phyloP scores from a whole-genome alignment of 2,888 invertebrate genomes.

The Lycaena phlaeas region DNA sequence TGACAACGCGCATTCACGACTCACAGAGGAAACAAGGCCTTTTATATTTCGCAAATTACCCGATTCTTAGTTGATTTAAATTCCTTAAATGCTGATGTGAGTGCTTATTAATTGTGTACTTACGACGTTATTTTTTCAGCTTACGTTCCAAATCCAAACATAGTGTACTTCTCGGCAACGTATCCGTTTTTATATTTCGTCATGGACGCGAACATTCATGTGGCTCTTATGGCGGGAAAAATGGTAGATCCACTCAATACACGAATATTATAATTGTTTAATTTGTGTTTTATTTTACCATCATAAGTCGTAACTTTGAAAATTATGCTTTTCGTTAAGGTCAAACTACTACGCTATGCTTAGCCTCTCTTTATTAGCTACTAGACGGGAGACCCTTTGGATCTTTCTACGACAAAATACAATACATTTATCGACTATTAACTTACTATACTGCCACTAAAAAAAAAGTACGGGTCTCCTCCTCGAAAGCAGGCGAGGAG shows the following conservation, averaged over 20 bases:
- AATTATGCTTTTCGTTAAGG: too few relatives aligned
- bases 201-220: slow-evolving; percentile 85
- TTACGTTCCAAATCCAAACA: slow-evolving; percentile 63
- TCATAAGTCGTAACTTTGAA: too few relatives aligned
- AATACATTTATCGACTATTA: too few relatives aligned
- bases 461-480: too few relatives aligned
- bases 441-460: too few relatives aligned
- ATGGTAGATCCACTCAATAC: slow-evolving; percentile 88
- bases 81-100: background rate
- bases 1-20: slow-evolving; percentile 24
- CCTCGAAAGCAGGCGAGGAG: too few relatives aligned
- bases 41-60: slow-evolving; percentile 7
- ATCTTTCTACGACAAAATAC: too few relatives aligned
- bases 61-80: slow-evolving; percentile 3
- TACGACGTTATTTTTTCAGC: slow-evolving; percentile 36
- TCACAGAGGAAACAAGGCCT: slow-evolving; percentile 39
- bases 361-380: too few relatives aligned
- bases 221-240: slow-evolving; percentile 86
- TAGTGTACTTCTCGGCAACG: slow-evolving; percentile 82
- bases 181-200: slow-evolving; percentile 91
- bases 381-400: too few relatives aligned
- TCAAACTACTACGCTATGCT: too few relatives aligned
- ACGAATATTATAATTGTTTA: slow-evolving; percentile 76
- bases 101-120: too few relatives aligned
- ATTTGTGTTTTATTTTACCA: slow-evolving; percentile 19